Percentiles rank a stretch among this genome's conserved stretches.
These are phyloP conservation scores for Diadumene lineata DNA, from an alignment of 92 coral and sea anemone genomes.

Conservation along the genomic window DNA sequence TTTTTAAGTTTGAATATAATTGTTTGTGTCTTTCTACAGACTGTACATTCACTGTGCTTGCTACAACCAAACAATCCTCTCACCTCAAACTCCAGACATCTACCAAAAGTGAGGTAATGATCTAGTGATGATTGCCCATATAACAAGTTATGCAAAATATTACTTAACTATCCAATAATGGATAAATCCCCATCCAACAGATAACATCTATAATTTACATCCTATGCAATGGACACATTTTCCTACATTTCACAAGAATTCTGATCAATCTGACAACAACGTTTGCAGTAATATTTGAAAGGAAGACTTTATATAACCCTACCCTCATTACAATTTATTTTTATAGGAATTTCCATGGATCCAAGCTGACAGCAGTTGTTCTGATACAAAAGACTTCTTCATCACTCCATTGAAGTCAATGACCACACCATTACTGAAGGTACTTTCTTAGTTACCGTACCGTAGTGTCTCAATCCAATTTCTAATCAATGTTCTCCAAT, in stretches of 20 bases:
- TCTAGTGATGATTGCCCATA: not conserved
- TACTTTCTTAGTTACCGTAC: slow-evolving; percentile 3
- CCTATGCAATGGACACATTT: too few relatives aligned
- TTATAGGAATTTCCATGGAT: slow-evolving; percentile 96
- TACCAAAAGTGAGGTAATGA: slow-evolving; percentile 62
- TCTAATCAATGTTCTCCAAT: not conserved
- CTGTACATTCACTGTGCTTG: slow-evolving; percentile 86
- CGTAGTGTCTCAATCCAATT: not conserved
- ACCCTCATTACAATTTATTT: not conserved
- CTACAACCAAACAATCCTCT: slow-evolving; percentile 79
- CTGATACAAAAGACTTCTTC: slow-evolving; percentile 44
- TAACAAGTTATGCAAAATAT: too few relatives aligned
- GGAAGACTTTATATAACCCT: too few relatives aligned
- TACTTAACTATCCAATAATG: too few relatives aligned
- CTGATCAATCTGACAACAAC: too few relatives aligned
- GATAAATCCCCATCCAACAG: too few relatives aligned
- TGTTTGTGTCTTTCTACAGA: slow-evolving; percentile 33
- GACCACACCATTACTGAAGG: slow-evolving; percentile 81
- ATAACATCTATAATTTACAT: too few relatives aligned
- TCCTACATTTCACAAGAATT: too few relatives aligned
- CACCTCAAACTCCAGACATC: slow-evolving; percentile 64
- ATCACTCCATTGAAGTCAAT: slow-evolving; percentile 90
- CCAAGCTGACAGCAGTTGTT: slow-evolving; percentile 60
- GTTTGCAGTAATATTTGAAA: too few relatives aligned
- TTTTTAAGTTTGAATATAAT: not conserved